phyloP scores from a whole-genome alignment of 2,888 invertebrate genomes.

The Philonicus albiceps region DNA sequence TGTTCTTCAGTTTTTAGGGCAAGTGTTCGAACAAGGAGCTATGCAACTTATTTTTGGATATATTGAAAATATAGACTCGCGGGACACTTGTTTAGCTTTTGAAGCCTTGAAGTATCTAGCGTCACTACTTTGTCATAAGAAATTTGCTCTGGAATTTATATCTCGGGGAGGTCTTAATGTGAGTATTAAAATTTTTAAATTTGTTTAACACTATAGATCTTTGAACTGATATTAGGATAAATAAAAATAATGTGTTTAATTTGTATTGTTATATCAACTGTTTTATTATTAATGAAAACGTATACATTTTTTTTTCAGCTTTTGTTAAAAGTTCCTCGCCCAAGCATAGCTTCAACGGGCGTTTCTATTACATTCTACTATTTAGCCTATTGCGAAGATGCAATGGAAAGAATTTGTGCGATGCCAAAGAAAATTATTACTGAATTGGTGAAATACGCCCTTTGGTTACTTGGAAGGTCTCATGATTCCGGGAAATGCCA shows the following conservation, averaged over 20 bases:
- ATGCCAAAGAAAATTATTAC: constrained; percentile 80
- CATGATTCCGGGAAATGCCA: constrained; percentile 98
- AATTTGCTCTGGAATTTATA: constrained; percentile 96
- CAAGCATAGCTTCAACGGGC: constrained; percentile 94
- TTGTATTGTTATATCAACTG: not conserved
- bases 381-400: constrained; percentile 95
- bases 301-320: constrained; percentile 65
- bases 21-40: constrained; percentile 93
- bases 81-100: constrained; percentile 92
- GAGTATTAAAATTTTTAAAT: constrained; percentile 42
- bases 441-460: constrained; percentile 85
- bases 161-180: constrained; percentile 85
- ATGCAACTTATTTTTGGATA: constrained; percentile 89
- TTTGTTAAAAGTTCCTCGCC: constrained; percentile 88
- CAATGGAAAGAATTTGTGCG: constrained; percentile 94
- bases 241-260: not conserved
- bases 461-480: constrained; percentile 96
- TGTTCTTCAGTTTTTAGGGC: constrained; percentile 74
- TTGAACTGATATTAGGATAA: not conserved
- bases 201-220: not conserved
- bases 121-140: constrained; percentile 95
- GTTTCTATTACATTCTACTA: constrained; percentile 97
- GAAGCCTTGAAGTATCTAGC: constrained; percentile 96
- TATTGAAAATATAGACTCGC: constrained; percentile 85
- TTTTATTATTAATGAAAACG: not conserved